phyloP scores from a whole-genome alignment of 2,113 vertebrate genomes.

The Brachionichthys hirsutus region DNA sequence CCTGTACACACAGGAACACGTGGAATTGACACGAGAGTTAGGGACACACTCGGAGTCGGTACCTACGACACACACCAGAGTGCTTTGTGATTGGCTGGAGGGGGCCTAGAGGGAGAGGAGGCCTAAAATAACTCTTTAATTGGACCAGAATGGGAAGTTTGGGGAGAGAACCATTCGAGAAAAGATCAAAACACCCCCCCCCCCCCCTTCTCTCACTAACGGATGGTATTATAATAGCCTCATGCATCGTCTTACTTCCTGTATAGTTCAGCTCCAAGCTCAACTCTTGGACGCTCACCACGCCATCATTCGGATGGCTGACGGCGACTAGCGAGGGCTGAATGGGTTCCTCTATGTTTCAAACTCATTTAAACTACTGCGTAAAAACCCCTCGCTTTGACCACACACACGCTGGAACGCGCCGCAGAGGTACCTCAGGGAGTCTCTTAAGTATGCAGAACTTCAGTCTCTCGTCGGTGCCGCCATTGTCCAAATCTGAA shows the following conservation, averaged over 20 bases:
- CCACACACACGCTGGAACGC: not conserved
- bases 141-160: constrained; percentile 49
- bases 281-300: not conserved
- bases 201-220: no score
- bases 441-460: constrained; percentile 88
- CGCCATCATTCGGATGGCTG: no score
- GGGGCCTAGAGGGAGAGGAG: constrained; percentile 55
- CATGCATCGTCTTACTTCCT: constrained; percentile 26
- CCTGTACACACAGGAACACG: constrained; percentile 20
- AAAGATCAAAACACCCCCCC: constrained; percentile 23
- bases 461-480: constrained; percentile 86
- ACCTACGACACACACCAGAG: no score
- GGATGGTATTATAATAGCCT: constrained; percentile 26
- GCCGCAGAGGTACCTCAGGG: constrained; percentile 80
- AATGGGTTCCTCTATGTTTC: constrained; percentile 6
- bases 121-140: constrained; percentile 64
- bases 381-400: not conserved
- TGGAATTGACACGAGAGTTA: constrained; percentile 49
- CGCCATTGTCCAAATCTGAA: constrained; percentile 87
- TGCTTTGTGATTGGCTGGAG: constrained; percentile 56
- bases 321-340: not conserved
- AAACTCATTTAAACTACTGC: not conserved
- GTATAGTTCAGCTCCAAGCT: no score
- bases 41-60: constrained; percentile 34
- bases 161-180: constrained; percentile 10